Evolutionary conservation across 2,888 invertebrate genomes (phyloP), one percentile per base, ranked within the genome.

Genomic region (Lepeophtheirus nordmannii): DNA sequence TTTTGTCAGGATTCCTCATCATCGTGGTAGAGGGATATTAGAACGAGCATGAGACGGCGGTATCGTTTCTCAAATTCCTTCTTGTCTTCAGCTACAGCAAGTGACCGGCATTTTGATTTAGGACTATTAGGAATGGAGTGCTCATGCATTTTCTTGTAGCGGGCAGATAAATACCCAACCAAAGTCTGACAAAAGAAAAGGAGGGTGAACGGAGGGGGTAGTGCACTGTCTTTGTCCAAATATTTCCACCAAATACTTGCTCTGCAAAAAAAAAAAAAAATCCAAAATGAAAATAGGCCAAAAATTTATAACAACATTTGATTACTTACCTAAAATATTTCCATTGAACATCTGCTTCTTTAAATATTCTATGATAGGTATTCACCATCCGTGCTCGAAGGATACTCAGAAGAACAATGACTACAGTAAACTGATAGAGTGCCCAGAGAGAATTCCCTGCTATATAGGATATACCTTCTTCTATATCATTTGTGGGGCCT

Each of bases 231-330:
- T 10, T 30, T 53, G 53, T 65, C 65, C 12, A 65, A 37, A 59
- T 65, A 65, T 23, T 65, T 65, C 65, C 65, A 65, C 65, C 65
- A 65, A 37, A 65, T 65, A 59, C 65, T 58, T 38, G 65, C 65
- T 20, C 65, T 65, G 41, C 1, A 65, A 59, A 14, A n/a, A 17
- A 37, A 17, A 9, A n/a, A 58, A 38, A 20, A 1, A 12, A 8
- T 46, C 9, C 1, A 58, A 14, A 17, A 5, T 5, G 30, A 53
- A 5, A 53, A 53, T 20, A 53, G 20, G 7, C n/a, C n/a, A n/a
- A n/a, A n/a, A n/a, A n/a, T n/a, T n/a, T n/a, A n/a, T n/a, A n/a
- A n/a, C n/a, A n/a, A n/a, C n/a, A n/a, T n/a, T n/a, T n/a, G n/a
- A n/a, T 30, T 2, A 30, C 14, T 1, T 65, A 65, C 65, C 65